These are phyloP conservation scores for Orchesella cincta DNA, from an alignment of 1,140 invertebrate genomes.

Conservation along the genomic window DNA sequence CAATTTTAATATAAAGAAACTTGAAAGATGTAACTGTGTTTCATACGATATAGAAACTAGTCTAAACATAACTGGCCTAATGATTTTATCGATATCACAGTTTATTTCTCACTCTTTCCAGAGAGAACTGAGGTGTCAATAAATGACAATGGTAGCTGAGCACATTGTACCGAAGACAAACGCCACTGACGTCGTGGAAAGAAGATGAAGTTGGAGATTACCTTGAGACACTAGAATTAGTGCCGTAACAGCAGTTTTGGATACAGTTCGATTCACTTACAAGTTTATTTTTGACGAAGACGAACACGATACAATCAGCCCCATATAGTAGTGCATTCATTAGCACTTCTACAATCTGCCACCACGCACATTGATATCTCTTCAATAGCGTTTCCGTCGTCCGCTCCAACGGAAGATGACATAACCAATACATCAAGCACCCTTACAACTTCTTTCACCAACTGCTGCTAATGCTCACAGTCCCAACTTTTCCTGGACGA, in stretches of 20 bases:
- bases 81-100: too few relatives aligned
- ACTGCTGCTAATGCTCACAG: neutral
- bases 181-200: neutral
- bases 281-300: neutral
- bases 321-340: neutral
- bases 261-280: neutral
- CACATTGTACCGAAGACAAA: neutral
- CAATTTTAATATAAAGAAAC: too few relatives aligned
- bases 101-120: too few relatives aligned
- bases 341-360: neutral
- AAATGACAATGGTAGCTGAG: neutral
- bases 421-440: neutral
- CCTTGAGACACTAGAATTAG: neutral
- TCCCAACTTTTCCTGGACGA: conserved; percentile 47
- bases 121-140: too few relatives aligned
- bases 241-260: neutral
- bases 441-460: neutral
- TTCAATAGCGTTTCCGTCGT: neutral
- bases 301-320: neutral
- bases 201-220: neutral
- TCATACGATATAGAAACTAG: too few relatives aligned
- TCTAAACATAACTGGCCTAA: too few relatives aligned
- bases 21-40: too few relatives aligned
- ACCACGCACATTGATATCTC: neutral
- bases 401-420: neutral